Evolutionary conservation across 2,888 invertebrate genomes (phyloP).

Genomic region (Drosophila algonquin): DNA sequence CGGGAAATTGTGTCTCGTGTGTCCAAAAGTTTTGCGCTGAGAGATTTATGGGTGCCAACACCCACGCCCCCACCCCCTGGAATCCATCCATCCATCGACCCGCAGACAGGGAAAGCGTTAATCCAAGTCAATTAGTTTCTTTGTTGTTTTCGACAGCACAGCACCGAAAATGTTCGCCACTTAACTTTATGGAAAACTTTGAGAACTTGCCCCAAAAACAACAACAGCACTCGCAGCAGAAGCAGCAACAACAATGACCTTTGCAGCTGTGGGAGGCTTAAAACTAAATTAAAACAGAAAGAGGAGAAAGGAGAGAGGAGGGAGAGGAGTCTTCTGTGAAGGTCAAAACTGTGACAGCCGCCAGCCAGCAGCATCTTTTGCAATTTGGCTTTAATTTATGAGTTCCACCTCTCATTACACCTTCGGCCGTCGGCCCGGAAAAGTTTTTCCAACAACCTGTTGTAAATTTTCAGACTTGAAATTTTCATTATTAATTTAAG

Average conservation of each 20-base stretch:
- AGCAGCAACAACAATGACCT: slow-evolving; percentile 49
- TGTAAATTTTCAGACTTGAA: neutral
- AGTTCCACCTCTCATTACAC: slow-evolving; percentile 36
- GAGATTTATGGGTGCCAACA: slow-evolving; percentile 65
- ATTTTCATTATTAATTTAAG: neutral
- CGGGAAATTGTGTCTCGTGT: slow-evolving; percentile 40
- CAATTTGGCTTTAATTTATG: slow-evolving; percentile 44
- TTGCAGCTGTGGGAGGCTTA: slow-evolving; percentile 41
- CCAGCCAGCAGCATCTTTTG: slow-evolving; percentile 28
- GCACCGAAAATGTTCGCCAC: slow-evolving; percentile 58
- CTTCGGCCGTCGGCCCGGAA: neutral
- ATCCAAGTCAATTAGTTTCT: slow-evolving; percentile 80
- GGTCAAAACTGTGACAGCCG: slow-evolving; percentile 52
- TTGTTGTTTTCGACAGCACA: slow-evolving; percentile 70
- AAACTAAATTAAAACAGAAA: slow-evolving; percentile 45
- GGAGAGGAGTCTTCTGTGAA: slow-evolving; percentile 9
- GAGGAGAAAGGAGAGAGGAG: neutral
- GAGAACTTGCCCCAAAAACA: slow-evolving; percentile 49
- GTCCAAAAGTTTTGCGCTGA: slow-evolving; percentile 38
- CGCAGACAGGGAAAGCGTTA: slow-evolving; percentile 53
- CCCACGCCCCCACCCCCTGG: slow-evolving; percentile 3
- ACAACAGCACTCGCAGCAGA: neutral
- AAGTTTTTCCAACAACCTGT: slow-evolving; percentile 15
- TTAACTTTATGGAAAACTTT: slow-evolving; percentile 73
- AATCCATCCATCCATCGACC: slow-evolving; percentile 1